These are phyloP conservation scores for Rhagium mordax DNA, from an alignment of 2,888 invertebrate species.

Conservation along the genomic window DNA sequence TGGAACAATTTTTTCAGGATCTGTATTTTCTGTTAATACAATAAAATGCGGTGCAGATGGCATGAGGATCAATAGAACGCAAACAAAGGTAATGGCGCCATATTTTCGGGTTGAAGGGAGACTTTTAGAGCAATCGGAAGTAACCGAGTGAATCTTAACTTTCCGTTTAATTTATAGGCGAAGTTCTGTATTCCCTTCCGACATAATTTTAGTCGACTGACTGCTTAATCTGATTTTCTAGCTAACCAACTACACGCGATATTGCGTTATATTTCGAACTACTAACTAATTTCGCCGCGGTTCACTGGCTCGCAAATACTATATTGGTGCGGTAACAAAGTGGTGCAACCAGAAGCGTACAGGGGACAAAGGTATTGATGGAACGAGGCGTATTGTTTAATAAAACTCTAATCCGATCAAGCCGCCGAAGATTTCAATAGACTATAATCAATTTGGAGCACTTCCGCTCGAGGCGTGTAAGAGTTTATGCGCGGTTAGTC, in stretches of 20 bases:
- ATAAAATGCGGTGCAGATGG: no score
- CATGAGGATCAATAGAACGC: neutral
- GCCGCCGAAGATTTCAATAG: neutral
- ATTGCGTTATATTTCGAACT: neutral
- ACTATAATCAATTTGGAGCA: no score
- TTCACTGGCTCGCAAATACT: neutral
- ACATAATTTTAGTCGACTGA: neutral
- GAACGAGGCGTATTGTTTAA: neutral
- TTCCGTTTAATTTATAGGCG: neutral
- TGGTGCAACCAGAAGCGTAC: neutral
- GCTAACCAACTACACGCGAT: neutral
- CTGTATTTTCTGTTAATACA: no score
- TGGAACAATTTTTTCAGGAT: no score
- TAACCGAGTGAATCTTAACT: neutral
- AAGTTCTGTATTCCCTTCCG: neutral
- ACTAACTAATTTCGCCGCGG: neutral
- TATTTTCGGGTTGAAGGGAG: neutral
- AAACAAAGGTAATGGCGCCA: neutral
- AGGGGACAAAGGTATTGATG: neutral
- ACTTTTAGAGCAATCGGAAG: neutral
- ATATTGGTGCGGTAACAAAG: neutral
- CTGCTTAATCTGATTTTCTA: neutral
- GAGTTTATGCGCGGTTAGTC: no score
- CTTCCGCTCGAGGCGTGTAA: no score
- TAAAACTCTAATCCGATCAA: neutral